Conservation (phyloP, 2,888 invertebrate genomes). For the Oeneis ivallda region DNA sequence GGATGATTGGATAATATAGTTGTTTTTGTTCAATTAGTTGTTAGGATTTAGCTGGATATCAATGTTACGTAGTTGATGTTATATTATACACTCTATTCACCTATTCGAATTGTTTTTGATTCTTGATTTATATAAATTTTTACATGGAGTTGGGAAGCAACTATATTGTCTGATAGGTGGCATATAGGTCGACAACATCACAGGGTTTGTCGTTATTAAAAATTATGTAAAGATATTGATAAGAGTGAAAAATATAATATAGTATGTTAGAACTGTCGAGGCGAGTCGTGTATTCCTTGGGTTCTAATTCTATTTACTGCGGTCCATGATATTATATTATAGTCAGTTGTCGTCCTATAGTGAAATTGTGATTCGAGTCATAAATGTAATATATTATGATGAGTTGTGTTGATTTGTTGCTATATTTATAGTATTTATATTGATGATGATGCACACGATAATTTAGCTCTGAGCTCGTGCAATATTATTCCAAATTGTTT, state of each 20-base stretch:
- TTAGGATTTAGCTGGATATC: constrained; percentile 8
- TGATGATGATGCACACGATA: constrained; percentile 63
- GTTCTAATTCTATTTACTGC: constrained; percentile 32
- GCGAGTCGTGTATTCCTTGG: constrained; percentile 16
- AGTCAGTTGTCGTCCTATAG: constrained; percentile 44
- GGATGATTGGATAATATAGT: constrained; percentile 57
- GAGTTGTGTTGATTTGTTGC: constrained; percentile 77
- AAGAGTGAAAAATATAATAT: constrained; percentile 31
- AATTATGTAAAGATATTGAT: constrained; percentile 34
- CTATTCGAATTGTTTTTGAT: constrained; percentile 34
- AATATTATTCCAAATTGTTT: constrained; percentile 80
- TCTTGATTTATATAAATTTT: constrained; percentile 27
- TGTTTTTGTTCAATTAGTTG: constrained; percentile 32
- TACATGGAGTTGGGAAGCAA: constrained; percentile 30
- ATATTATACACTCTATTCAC: constrained; percentile 27
- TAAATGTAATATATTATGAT: constrained; percentile 55
- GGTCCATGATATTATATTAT: constrained; percentile 39
- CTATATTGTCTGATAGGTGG: constrained; percentile 39
- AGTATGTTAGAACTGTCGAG: constrained; percentile 29
- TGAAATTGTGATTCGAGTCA: constrained; percentile 61
- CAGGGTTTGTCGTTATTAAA: constrained; percentile 42
- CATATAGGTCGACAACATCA: constrained; percentile 44
- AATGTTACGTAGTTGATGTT: constrained; percentile 25
- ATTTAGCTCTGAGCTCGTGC: constrained; percentile 79
- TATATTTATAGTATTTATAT: constrained; percentile 71